Base-by-base conservation (phyloP, 1,140 invertebrate genomes). In the Aricia agestis region DNA sequence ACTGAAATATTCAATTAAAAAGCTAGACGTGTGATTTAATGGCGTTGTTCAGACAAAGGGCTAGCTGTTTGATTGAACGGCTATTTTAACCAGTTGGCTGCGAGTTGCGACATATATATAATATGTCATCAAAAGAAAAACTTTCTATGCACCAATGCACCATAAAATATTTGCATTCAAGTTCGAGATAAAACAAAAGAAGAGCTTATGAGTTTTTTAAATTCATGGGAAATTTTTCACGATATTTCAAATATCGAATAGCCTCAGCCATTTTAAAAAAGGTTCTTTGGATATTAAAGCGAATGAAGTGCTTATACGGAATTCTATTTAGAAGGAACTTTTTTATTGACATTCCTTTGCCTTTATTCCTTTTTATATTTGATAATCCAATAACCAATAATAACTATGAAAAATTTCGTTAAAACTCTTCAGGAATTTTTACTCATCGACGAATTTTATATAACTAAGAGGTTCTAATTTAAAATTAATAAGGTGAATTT, bases 161-260 rank as follows among this genome's bases (percentile, higher is more conserved):
- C 9, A 36, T 36, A 36, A 36, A 36, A 36, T 36, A 9, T 36
- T 4, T 52, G 45, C 45, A 13, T 13, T 52, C 45, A 52, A 52
- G 11, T 9, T 52, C 1, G 9, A 52, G 9, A 52, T 52, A 52
- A 2, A 52, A 52, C 45, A 15, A 52, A 15, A 13, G 10, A 2
- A 52, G 13, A 52, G 4, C 9, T 52, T 15, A 52, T 52, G 3
- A 52, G 10, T 52, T 36, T 36, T 36, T 5, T 36, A 7, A 36
- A 36, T 36, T 9, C 36, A 5, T 4, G 36, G 36, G 6, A 36
- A 52, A 52, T 52, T 6, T 25, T 52, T 25, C 25, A 25, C 69
- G 72, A 76, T 77, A 82, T 82, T 82, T 81, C 72, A 81, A 75
- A 78, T 81, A 83, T 81, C 81, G 78, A 79, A 82, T 78, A 78